A percentile compares a stretch with the other conserved stretches of the same genome.
phyloP scores from a whole-genome alignment of 2,888 invertebrate genomes.

The Epistrophe grossulariae region DNA sequence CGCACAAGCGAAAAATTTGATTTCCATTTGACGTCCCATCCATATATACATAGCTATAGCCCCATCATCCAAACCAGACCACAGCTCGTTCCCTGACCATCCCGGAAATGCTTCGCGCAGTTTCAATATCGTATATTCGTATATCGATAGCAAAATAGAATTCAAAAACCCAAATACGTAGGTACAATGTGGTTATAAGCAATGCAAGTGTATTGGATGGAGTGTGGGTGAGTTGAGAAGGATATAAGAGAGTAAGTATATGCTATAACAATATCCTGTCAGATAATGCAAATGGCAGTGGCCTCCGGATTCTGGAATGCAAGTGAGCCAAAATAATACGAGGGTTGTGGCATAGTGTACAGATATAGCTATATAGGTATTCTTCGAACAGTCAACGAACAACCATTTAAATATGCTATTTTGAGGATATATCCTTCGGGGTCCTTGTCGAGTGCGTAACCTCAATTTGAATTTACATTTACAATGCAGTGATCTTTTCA shows the following conservation, averaged over 20 bases:
- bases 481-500: constrained; percentile 69
- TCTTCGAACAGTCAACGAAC: constrained; percentile 29
- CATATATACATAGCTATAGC: no score
- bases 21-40: constrained; percentile 56
- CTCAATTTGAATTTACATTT: constrained; percentile 71
- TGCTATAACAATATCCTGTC: constrained; percentile 67
- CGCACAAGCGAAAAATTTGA: constrained; percentile 66
- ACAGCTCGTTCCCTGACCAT: background rate
- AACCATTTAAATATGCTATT: constrained; percentile 57
- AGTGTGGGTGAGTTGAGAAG: background rate
- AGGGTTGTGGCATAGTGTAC: background rate
- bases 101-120: constrained; percentile 31
- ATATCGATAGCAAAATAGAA: constrained; percentile 26
- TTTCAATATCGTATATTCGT: constrained; percentile 31
- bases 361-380: background rate
- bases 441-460: constrained; percentile 69
- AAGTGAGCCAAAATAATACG: constrained; percentile 62
- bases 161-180: constrained; percentile 18
- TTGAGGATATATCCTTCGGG: constrained; percentile 54
- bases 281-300: constrained; percentile 70
- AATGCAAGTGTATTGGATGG: background rate
- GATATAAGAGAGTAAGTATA: background rate
- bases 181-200: constrained; percentile 18
- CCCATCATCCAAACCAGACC: background rate
- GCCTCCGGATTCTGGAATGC: constrained; percentile 49